A percentile compares a stretch with the other conserved stretches of the same genome.
Evolutionary conservation across 2,888 invertebrate species (phyloP).

Genomic region (Lasius fuliginosus): DNA sequence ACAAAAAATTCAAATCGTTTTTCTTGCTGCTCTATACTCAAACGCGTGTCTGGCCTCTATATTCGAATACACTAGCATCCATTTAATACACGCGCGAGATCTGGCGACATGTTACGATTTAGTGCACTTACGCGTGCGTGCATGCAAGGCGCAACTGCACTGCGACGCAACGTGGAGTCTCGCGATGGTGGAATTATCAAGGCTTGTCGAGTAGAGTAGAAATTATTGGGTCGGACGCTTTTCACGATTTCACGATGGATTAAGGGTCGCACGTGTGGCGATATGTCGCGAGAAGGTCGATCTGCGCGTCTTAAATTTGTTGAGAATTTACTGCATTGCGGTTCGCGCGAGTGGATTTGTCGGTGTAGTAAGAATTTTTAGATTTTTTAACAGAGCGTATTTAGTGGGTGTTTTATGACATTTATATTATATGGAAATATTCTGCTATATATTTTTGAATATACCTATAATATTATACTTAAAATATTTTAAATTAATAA

Average conservation of each 20-base stretch:
- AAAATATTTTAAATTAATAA: neutral
- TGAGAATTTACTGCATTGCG: slow-evolving; percentile 64
- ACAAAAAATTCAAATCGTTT: neutral
- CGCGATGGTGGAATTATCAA: slow-evolving; percentile 20
- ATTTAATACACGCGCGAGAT: slow-evolving; percentile 11
- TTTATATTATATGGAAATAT: neutral
- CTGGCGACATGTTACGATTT: slow-evolving; percentile 46
- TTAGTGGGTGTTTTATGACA: neutral
- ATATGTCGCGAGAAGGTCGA: slow-evolving; percentile 22
- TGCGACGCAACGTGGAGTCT: slow-evolving; percentile 18
- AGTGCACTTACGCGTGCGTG: slow-evolving; percentile 37
- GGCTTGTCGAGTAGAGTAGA: slow-evolving; percentile 13
- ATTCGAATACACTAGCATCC: neutral
- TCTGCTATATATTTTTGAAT: no score
- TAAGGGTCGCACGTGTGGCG: slow-evolving; percentile 17
- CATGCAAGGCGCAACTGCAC: slow-evolving; percentile 35
- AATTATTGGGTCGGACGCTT: slow-evolving; percentile 25
- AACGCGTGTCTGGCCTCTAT: neutral
- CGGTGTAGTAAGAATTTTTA: neutral
- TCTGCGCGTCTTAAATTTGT: slow-evolving; percentile 16
- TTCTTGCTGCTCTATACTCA: neutral
- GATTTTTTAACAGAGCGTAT: neutral
- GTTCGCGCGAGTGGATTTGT: slow-evolving; percentile 43
- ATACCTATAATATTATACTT: no score
- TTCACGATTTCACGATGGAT: slow-evolving; percentile 1